phyloP scores from a whole-genome alignment of 30 jellyfish, hydroid and myxozoan species.

The Pelagia noctiluca region DNA sequence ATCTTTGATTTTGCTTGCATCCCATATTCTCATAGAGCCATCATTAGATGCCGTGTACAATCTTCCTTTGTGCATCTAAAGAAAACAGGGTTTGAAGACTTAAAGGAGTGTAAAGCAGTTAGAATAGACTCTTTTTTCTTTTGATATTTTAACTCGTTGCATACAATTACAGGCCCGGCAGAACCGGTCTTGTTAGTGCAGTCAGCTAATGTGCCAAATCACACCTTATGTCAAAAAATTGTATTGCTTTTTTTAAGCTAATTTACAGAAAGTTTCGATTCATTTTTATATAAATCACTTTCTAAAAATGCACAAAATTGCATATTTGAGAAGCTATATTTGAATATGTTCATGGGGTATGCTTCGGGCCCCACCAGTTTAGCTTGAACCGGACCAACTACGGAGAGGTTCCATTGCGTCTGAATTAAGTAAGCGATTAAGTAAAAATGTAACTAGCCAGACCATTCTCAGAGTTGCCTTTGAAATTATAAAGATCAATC shows the following conservation, averaged over 20 bases:
- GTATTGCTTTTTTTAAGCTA: neutral
- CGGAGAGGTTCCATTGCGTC: too few relatives aligned
- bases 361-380: too few relatives aligned
- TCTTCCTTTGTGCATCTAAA: constrained; percentile 70
- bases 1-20: constrained; percentile 85
- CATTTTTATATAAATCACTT: too few relatives aligned
- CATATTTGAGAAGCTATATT: too few relatives aligned
- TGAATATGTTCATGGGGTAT: too few relatives aligned
- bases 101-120: neutral
- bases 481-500: too few relatives aligned
- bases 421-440: too few relatives aligned
- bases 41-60: constrained; percentile 93
- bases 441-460: too few relatives aligned
- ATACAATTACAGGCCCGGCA: neutral
- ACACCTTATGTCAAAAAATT: neutral
- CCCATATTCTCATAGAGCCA: constrained; percentile 95
- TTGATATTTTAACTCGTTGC: neutral
- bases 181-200: neutral
- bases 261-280: neutral
- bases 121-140: neutral
- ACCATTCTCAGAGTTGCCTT: too few relatives aligned
- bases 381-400: too few relatives aligned
- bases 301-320: too few relatives aligned
- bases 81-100: neutral
- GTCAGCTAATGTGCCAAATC: neutral